Conservation (phyloP, 2,113 vertebrate genomes). For the Chaenogobius annularis region DNA sequence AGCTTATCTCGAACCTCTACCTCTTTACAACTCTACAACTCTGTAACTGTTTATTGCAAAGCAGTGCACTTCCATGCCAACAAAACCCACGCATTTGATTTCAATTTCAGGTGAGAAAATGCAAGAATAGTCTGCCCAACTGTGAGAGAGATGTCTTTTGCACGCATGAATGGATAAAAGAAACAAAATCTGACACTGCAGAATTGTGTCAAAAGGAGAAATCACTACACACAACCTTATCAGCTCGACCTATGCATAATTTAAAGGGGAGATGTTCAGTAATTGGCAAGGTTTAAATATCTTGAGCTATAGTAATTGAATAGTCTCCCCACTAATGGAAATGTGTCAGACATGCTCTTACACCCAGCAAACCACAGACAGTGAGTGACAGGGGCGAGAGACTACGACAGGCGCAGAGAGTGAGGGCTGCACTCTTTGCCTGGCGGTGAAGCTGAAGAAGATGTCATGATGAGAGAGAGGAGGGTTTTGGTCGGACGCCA, state of each 20-base stretch:
- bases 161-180: constrained; percentile 14
- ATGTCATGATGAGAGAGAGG: constrained; percentile 64
- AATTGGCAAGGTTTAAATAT: constrained; percentile 83
- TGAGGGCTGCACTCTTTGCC: constrained; percentile 57
- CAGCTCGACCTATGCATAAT: constrained; percentile 76
- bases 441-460: constrained; percentile 59
- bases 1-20: too few relatives aligned
- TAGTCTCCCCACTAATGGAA: constrained; percentile 80
- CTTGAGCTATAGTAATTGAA: constrained; percentile 80
- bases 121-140: constrained; percentile 2
- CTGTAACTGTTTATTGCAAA: constrained; percentile 7
- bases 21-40: background rate
- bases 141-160: constrained; percentile 10
- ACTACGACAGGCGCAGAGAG: constrained; percentile 31
- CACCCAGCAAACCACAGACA: constrained; percentile 71
- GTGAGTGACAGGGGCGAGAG: constrained; percentile 63
- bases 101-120: constrained; percentile 8
- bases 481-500: constrained; percentile 49
- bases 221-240: constrained; percentile 71
- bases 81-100: constrained; percentile 8
- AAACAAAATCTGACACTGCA: constrained; percentile 57
- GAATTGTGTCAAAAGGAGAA: constrained; percentile 71
- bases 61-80: constrained; percentile 12
- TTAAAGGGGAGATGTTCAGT: constrained; percentile 78
- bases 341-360: constrained; percentile 79